These are phyloP conservation scores for Diplolepis rosae DNA, from an alignment of 2,888 invertebrate species.

Conservation along the genomic window DNA sequence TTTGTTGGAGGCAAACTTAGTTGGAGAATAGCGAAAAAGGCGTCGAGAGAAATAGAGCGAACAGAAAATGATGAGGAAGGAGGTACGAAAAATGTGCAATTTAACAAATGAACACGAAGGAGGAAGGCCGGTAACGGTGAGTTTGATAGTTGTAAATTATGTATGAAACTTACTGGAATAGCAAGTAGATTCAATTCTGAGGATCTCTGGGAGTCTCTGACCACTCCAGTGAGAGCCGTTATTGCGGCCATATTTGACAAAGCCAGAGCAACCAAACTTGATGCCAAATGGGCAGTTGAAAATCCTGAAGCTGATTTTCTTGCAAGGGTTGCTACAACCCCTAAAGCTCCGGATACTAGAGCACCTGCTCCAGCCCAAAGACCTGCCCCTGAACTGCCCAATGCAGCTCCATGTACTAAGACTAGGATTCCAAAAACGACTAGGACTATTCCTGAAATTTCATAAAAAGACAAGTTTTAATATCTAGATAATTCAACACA, in stretches of 20 bases:
- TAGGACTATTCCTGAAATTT: constrained; percentile 76
- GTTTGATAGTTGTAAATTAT: constrained; percentile 14
- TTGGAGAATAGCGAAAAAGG: constrained; percentile 35
- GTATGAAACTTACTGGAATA: constrained; percentile 58
- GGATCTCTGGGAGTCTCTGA: constrained; percentile 76
- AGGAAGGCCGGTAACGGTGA: constrained; percentile 37
- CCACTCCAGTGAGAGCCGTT: constrained; percentile 75
- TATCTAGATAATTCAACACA: too few species aligned
- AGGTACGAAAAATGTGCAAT: constrained; percentile 22
- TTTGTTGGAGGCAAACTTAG: constrained; percentile 20
- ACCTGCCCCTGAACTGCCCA: constrained; percentile 79
- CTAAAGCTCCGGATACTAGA: constrained; percentile 78
- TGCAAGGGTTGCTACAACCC: constrained; percentile 76
- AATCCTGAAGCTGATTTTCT: constrained; percentile 63
- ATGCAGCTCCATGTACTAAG: constrained; percentile 78
- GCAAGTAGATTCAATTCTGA: constrained; percentile 62
- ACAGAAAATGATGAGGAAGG: constrained; percentile 20
- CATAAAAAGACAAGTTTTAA: constrained; percentile 8
- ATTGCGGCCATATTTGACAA: constrained; percentile 71
- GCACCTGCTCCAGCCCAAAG: constrained; percentile 82
- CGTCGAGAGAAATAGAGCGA: constrained; percentile 29
- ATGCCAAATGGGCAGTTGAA: constrained; percentile 79
- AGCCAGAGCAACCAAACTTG: constrained; percentile 74
- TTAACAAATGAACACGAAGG: constrained; percentile 32
- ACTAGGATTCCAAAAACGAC: constrained; percentile 80